Conservation (phyloP, 2,113 vertebrate genomes). For the Barnardius zonarius region DNA sequence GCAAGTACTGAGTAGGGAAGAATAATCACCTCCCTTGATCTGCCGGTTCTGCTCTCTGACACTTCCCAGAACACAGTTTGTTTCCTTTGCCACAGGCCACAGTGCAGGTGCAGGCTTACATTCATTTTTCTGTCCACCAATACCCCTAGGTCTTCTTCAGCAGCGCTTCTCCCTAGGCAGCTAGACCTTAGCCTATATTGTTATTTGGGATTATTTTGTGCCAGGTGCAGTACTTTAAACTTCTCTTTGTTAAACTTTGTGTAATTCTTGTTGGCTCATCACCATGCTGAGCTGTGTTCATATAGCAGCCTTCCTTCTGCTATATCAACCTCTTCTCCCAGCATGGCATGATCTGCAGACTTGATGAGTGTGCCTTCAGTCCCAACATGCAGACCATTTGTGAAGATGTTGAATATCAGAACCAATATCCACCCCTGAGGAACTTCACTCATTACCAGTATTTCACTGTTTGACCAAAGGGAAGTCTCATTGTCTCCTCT, state of each 20-base stretch:
- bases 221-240: neutral
- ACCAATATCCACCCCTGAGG: neutral
- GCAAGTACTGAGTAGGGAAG: neutral
- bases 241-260: neutral
- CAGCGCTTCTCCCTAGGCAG: neutral
- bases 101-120: neutral
- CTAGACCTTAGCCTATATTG: neutral
- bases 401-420: neutral
- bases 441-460: neutral
- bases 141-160: neutral
- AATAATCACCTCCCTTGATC: neutral
- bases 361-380: neutral
- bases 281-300: neutral
- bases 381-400: neutral
- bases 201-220: neutral
- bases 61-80: neutral
- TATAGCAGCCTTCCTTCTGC: neutral
- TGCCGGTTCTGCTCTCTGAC: neutral
- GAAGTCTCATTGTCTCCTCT: neutral
- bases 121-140: neutral
- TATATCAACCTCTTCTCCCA: neutral
- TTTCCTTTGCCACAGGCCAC: neutral
- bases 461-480: neutral
- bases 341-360: neutral
- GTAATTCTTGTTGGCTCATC: neutral